Conservation (phyloP, 2,888 invertebrate genomes). For the Mesochorus sp. region DNA sequence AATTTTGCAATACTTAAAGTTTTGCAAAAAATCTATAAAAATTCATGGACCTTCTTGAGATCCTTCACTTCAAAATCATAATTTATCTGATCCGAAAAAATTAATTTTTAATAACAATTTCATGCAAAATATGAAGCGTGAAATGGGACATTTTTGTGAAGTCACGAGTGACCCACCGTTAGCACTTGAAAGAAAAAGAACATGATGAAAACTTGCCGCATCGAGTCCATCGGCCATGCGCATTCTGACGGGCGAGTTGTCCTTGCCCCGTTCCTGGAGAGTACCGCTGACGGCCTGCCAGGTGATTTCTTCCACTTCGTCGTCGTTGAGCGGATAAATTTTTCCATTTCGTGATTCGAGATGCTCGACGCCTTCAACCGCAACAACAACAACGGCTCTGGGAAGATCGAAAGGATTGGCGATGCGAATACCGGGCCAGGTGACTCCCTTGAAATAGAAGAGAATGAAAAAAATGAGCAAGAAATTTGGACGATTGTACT, state of each 20-base stretch:
- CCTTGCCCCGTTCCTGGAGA: constrained; percentile 85
- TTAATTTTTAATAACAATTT: no score
- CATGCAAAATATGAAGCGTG: no score
- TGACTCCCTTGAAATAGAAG: constrained; percentile 82
- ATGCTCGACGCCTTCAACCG: constrained; percentile 86
- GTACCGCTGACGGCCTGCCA: constrained; percentile 85
- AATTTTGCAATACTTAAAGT: no score
- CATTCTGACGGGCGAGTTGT: constrained; percentile 86
- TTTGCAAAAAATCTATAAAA: no score
- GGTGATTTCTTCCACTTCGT: constrained; percentile 86
- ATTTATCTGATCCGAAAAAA: no score
- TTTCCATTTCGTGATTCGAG: constrained; percentile 78
- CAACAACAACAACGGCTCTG: constrained; percentile 87
- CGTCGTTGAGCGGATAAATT: constrained; percentile 84
- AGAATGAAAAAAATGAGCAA: background rate
- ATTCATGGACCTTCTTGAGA: no score
- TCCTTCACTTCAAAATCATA: no score
- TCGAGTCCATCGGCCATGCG: constrained; percentile 86
- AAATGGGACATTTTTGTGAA: no score
- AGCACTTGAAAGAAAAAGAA: background rate
- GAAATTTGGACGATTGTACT: background rate
- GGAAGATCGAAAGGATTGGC: constrained; percentile 89
- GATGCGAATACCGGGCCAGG: constrained; percentile 88
- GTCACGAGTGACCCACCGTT: no score
- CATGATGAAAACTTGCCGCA: constrained; percentile 83